Conservation (phyloP, 1,140 invertebrate species). For the Pogonomyrmex barbatus region DNA sequence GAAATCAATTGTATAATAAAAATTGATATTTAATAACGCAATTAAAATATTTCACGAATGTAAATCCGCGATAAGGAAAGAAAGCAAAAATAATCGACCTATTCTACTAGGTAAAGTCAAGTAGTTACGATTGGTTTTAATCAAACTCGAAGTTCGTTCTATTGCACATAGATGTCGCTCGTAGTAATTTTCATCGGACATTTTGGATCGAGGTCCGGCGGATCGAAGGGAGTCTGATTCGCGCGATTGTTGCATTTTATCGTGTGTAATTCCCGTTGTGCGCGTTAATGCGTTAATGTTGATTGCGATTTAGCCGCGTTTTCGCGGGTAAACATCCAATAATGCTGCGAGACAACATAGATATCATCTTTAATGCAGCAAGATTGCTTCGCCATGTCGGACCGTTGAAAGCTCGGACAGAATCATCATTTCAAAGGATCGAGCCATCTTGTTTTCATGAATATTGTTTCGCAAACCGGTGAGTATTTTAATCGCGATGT, state of each 20-base stretch:
- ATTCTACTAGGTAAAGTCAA: neutral
- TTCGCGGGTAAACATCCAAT: conserved; percentile 4
- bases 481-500: neutral
- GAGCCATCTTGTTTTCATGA: conserved; percentile 4
- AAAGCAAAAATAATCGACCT: neutral
- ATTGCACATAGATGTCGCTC: neutral
- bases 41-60: conserved; percentile 10
- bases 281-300: no score
- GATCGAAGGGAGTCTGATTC: neutral
- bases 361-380: neutral
- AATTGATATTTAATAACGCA: neutral
- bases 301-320: neutral
- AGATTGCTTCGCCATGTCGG: neutral
- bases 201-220: neutral
- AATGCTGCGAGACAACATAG: neutral
- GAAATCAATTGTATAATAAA: no score
- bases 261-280: neutral
- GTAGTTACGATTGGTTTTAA: neutral
- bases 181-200: neutral
- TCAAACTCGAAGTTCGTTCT: neutral
- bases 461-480: neutral
- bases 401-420: neutral
- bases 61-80: neutral
- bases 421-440: neutral
- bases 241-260: neutral